Base-by-base conservation (phyloP, 2,888 invertebrate genomes). In the Tortrix viridana region DNA sequence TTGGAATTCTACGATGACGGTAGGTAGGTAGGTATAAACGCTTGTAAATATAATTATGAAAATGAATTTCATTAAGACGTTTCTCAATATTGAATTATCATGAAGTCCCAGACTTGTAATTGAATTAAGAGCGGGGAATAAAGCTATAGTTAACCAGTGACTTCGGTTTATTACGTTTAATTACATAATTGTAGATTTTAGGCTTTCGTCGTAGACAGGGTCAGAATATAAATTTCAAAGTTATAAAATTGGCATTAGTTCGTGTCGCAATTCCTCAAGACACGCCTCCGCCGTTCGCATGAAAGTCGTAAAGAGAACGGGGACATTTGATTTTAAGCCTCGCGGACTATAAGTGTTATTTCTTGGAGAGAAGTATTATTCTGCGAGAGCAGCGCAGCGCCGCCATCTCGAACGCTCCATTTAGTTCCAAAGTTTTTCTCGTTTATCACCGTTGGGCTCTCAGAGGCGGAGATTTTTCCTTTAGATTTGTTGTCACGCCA, bases 401-500 rank as follows among this genome's bases (percentile, higher is more conserved):
- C 86, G 84, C 82, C 91, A 89, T 88, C 88, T 89, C 89, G 89
- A 92, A 90, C 89, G 89, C 91, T 90, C 92, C 92, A 91, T 92
- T 92, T 90, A 92, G 91, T 90, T 90, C 86, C 89, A 89, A 92
- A 92, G 91, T 91, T 92, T 92, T 92, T 92, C 92, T 90, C 92
- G 92, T 92, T 92, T 92, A 92, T 92, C 92, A 90, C 90, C 90
- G 91, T 85, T 89, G 89, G 90, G 89, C 86, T 89, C 89, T 88
- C 89, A 84, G 86, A 88, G 88, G 86, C 89, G 89, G 91, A 90
- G 89, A 91, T 92, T 91, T 92, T 92, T 91, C 91, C 90, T 89
- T 88, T 90, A 92, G 91, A 92, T 92, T 92, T 92, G 92, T 92
- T 92, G 92, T 92, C 92, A 91, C 89, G 91, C 91, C 92, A 90